These are phyloP conservation scores for Oxycera nigricornis DNA, from an alignment of 2,888 invertebrate genomes.

Conservation along the genomic window DNA sequence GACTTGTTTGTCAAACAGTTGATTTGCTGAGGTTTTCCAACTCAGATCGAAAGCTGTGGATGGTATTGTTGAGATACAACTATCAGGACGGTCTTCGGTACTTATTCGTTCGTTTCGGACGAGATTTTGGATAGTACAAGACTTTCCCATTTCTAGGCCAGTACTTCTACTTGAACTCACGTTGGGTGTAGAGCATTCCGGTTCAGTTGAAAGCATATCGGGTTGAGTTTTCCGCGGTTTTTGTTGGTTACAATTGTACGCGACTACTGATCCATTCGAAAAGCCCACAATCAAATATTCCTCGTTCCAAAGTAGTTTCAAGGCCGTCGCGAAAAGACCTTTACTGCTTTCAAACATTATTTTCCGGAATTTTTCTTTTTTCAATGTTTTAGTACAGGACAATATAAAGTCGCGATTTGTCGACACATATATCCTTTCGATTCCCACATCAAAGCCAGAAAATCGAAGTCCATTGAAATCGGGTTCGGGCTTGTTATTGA, in stretches of 20 bases:
- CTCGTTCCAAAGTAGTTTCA: slow-evolving; percentile 56
- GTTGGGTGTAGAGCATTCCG: background rate
- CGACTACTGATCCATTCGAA: slow-evolving; percentile 59
- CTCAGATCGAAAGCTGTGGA: background rate
- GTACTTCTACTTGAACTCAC: slow-evolving; percentile 11
- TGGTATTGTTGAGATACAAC: background rate
- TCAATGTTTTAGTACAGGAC: slow-evolving; percentile 57
- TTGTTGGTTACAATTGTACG: slow-evolving; percentile 56
- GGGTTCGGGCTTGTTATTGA: slow-evolving; percentile 47
- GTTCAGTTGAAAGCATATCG: background rate
- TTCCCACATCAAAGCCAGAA: slow-evolving; percentile 55
- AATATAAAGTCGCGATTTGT: slow-evolving; percentile 60
- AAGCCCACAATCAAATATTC: slow-evolving; percentile 57
- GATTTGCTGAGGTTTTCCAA: slow-evolving; percentile 36
- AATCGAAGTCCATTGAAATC: slow-evolving; percentile 57
- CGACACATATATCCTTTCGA: slow-evolving; percentile 52
- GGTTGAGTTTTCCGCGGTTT: slow-evolving; percentile 36
- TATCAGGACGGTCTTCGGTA: slow-evolving; percentile 43
- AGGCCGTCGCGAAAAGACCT: slow-evolving; percentile 57
- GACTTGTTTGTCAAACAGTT: slow-evolving; percentile 57
- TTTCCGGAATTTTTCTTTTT: slow-evolving; percentile 55
- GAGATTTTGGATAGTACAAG: slow-evolving; percentile 61
- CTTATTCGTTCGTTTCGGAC: slow-evolving; percentile 57
- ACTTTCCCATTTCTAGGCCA: slow-evolving; percentile 55
- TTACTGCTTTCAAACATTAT: slow-evolving; percentile 56